These are phyloP conservation scores for Strigamia transsilvanica DNA, from an alignment of 2,888 invertebrate genomes.

Conservation along the genomic window DNA sequence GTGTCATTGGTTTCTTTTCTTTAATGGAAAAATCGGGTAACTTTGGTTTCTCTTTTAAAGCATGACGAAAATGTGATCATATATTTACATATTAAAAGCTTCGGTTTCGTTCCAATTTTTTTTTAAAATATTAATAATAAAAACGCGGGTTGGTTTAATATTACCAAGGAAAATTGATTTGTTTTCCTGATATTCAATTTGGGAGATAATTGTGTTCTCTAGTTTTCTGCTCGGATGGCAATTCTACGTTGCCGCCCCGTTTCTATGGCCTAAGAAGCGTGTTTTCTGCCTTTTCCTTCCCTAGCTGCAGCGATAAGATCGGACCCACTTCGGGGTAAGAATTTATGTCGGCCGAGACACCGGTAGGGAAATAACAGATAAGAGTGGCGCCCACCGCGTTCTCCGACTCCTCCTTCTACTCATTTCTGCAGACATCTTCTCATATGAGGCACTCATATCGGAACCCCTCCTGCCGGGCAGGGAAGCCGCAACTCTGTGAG, in stretches of 20 bases:
- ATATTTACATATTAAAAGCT: too few species aligned
- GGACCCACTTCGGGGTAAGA: constrained; percentile 41
- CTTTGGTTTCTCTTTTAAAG: not conserved
- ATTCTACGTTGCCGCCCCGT: constrained; percentile 34
- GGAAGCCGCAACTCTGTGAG: constrained; percentile 48
- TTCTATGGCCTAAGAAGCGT: constrained; percentile 29
- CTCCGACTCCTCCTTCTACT: constrained; percentile 38
- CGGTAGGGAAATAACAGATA: constrained; percentile 49
- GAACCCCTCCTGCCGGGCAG: constrained; percentile 48
- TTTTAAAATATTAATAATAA: not conserved
- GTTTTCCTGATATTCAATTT: constrained; percentile 40
- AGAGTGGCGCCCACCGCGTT: constrained; percentile 44
- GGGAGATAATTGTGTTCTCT: constrained; percentile 44
- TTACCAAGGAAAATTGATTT: constrained; percentile 27
- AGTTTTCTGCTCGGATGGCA: constrained; percentile 32
- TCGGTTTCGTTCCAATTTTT: not conserved
- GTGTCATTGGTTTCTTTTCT: not conserved
- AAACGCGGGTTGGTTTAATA: not conserved
- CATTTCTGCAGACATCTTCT: constrained; percentile 32
- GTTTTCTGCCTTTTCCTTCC: constrained; percentile 49
- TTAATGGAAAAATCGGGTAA: too few species aligned
- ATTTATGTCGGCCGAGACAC: constrained; percentile 49
- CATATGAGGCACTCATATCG: constrained; percentile 49
- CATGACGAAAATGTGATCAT: too few species aligned
- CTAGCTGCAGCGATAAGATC: constrained; percentile 23